Conservation (phyloP, 1,140 invertebrate species). For the Ceratitis capitata region DNA sequence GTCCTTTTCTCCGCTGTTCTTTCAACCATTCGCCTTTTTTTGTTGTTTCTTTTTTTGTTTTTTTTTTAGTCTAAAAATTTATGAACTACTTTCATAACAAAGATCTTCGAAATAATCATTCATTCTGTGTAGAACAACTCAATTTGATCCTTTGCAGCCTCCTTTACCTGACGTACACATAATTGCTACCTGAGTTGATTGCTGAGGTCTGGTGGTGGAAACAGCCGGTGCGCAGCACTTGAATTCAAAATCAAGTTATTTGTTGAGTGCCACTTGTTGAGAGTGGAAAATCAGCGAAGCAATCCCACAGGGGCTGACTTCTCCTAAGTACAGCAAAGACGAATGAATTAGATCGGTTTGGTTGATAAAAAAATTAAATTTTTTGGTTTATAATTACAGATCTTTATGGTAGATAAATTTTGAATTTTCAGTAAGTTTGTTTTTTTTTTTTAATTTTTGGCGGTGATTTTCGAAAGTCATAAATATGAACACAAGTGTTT, state of each 20-base stretch:
- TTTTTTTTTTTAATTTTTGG: too few species aligned
- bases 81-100: neutral
- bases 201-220: neutral
- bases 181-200: neutral
- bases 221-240: neutral
- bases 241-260: slow-evolving; percentile 1
- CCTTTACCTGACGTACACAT: neutral
- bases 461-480: too few species aligned
- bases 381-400: neutral
- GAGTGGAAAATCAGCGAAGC: neutral
- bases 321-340: neutral
- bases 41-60: neutral
- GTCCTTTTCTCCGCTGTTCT: neutral
- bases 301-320: too few species aligned
- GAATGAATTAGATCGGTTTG: neutral
- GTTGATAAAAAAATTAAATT: neutral
- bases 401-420: neutral
- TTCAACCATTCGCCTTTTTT: neutral
- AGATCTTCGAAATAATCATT: neutral
- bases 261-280: neutral
- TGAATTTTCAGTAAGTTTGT: too few species aligned
- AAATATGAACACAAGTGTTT: too few species aligned
- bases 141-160: neutral
- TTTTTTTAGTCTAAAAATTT: neutral
- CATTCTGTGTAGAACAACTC: neutral